phyloP scores from a whole-genome alignment of 2,113 vertebrate species.

The Sinocyclocheilus maitianheensis region DNA sequence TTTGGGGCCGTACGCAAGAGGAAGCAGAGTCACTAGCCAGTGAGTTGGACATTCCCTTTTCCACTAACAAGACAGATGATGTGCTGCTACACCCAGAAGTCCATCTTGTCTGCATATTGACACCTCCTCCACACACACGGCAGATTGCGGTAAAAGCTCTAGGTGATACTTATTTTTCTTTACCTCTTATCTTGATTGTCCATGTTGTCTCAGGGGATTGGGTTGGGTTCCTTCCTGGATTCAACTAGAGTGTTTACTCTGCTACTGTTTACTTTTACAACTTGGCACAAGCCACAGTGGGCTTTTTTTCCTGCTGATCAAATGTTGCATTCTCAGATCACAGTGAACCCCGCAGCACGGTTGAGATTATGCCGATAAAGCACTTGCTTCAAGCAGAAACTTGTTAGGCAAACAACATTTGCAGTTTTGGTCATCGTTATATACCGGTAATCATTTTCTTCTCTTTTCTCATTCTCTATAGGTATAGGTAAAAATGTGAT shows the following conservation, averaged over 20 bases:
- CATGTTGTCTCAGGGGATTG: constrained; percentile 28
- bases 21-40: constrained; percentile 88
- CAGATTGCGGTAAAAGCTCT: constrained; percentile 97
- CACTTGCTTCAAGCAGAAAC: too few species aligned
- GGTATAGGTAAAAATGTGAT: constrained; percentile 98
- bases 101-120: constrained; percentile 95
- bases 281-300: constrained; percentile 14
- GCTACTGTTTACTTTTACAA: constrained; percentile 11
- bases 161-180: constrained; percentile 74
- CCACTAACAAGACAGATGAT: constrained; percentile 91
- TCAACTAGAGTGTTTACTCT: constrained; percentile 32
- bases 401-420: neutral
- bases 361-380: too few species aligned
- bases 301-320: neutral
- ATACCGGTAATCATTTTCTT: neutral
- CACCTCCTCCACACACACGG: constrained; percentile 91
- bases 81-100: constrained; percentile 93
- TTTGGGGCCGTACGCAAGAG: constrained; percentile 94
- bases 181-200: constrained; percentile 28
- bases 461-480: constrained; percentile 57
- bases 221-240: constrained; percentile 67
- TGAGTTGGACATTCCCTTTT: constrained; percentile 90
- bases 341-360: neutral
- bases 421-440: neutral
- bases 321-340: constrained; percentile 6